Evolutionary conservation across 1,140 invertebrate genomes (phyloP), one percentile per base, ranked within the genome.

Genomic region (Vollenhovia emeryi): DNA sequence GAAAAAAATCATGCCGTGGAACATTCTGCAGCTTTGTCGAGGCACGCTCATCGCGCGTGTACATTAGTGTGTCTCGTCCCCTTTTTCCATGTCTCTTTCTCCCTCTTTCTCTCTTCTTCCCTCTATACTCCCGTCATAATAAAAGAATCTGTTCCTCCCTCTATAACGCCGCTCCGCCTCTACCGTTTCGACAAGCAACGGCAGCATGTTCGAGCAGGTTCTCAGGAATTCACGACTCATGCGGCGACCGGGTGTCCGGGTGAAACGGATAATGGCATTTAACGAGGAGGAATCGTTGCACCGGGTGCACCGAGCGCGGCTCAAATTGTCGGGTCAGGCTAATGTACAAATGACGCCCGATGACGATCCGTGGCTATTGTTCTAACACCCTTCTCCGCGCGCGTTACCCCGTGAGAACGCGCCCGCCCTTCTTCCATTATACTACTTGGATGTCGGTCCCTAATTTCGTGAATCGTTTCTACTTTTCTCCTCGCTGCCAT

Each of bases 211-310:
- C 85, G 78, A 91, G 90, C 92, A 92, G 92, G 92, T 93, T 94
- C 93, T 92, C 76, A 87, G 92, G 94, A 94, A 94, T 94, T 92
- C 89, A 93, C 93, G 89, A 93, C 92, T 94, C 92, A 94, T 93
- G 92, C 92, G 92, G 86, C 86, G 91, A 91, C 71, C 90, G 91
- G 90, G 90, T 91, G 93, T 92, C 86, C 89, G 90, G 92, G 90
- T 93, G 93, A 93, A 93, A 94, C 90, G 88, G 93, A 94, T 93
- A 94, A 94, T 94, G 93, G 92, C 90, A 93, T 94, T 94, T 93
- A 93, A 92, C 92, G 91, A 90, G 90, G 85, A 89, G 87, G 90
- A 88, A 75, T 89, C 87, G 84, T 79, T 88, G 87, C 83, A 80
- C 48, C 79, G 52, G 78, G 45, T 74, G 60, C 87, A 88, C 86